Percentiles rank a stretch among this genome's conserved stretches.
These are phyloP conservation scores for Acanthosepion pharaonis DNA, from an alignment of 2,888 invertebrate species.

Conservation along the genomic window DNA sequence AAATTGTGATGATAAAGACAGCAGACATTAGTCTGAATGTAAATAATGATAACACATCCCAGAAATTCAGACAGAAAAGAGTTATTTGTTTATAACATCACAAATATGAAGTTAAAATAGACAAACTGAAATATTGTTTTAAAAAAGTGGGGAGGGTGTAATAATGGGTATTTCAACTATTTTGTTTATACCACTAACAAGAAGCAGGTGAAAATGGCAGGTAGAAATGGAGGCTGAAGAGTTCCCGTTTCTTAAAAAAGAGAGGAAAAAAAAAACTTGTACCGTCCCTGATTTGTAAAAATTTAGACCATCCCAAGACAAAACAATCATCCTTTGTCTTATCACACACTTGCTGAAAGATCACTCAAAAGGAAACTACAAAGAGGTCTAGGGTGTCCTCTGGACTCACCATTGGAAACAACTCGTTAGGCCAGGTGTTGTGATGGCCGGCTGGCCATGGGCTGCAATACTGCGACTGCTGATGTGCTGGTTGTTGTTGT, in stretches of 20 bases:
- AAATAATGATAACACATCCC: too few species aligned
- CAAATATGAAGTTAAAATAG: too few species aligned
- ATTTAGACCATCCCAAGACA: neutral
- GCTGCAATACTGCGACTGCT: neutral
- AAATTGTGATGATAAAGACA: too few species aligned
- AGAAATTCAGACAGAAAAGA: too few species aligned
- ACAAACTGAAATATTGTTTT: too few species aligned
- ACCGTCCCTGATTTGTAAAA: neutral
- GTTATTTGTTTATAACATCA: too few species aligned
- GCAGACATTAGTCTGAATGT: too few species aligned
- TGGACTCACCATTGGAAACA: neutral
- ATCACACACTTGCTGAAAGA: neutral
- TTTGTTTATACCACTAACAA: neutral
- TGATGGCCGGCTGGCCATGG: slow-evolving; percentile 8
- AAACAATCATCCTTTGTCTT: neutral
- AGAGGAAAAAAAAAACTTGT: too few species aligned
- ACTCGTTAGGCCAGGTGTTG: neutral
- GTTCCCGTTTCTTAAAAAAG: neutral
- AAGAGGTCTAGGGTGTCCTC: neutral
- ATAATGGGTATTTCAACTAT: too few species aligned
- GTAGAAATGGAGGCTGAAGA: neutral
- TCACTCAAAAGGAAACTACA: slow-evolving; percentile 33
- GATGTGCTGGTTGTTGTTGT: neutral
- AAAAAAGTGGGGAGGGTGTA: too few species aligned
- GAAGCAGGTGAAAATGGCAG: neutral